Evolutionary conservation across 2,888 invertebrate species (phyloP).

Genomic region (Tanytarsus gracilentus): DNA sequence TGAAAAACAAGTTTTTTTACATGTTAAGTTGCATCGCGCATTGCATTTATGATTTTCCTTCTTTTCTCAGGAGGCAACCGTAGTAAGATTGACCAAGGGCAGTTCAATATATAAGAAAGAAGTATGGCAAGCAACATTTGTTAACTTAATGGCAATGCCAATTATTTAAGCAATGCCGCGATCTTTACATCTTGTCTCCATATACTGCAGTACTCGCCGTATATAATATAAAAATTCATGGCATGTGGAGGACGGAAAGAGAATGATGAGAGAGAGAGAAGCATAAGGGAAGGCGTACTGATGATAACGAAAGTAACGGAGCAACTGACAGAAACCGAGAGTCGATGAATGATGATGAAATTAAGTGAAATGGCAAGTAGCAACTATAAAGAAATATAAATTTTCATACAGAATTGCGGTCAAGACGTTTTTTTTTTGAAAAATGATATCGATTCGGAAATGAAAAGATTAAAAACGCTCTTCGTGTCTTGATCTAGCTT

Average conservation of each 20-base stretch:
- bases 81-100: constrained; percentile 13
- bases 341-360: constrained; percentile 21
- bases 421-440: constrained; percentile 7
- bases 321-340: constrained; percentile 11
- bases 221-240: too few species aligned
- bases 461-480: not conserved
- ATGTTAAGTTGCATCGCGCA: not conserved
- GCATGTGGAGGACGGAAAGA: too few species aligned
- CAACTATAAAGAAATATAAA: constrained; percentile 5
- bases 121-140: not conserved
- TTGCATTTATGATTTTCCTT: not conserved
- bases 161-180: not conserved
- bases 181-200: not conserved
- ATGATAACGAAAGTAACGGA: constrained; percentile 26
- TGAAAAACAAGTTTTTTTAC: not conserved
- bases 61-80: not conserved
- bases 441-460: not conserved
- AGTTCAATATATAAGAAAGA: not conserved
- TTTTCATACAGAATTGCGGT: constrained; percentile 26
- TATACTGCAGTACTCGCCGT: not conserved
- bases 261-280: too few species aligned
- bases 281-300: not conserved
- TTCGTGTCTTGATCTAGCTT: too few species aligned
- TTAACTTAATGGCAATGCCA: not conserved
- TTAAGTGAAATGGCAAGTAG: constrained; percentile 25